A percentile compares a stretch with the other conserved stretches of the same genome.
Conservation (phyloP, 2,113 vertebrate genomes). For the Andinoacara biseriatus region DNA sequence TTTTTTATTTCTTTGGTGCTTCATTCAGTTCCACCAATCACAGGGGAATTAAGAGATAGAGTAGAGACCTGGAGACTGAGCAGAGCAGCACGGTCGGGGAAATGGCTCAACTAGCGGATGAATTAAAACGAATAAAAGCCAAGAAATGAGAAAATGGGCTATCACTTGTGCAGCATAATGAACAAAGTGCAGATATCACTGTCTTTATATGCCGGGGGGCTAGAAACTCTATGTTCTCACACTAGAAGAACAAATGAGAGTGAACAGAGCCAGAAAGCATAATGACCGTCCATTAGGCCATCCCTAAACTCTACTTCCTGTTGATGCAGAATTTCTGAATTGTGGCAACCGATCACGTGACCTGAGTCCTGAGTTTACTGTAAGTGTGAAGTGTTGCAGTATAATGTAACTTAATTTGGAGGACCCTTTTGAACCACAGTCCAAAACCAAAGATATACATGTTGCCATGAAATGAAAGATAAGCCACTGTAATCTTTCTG, state of each 20-base stretch:
- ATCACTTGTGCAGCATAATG: constrained; percentile 72
- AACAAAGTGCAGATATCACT: constrained; percentile 73
- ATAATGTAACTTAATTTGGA: background rate
- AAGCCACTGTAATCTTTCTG: background rate
- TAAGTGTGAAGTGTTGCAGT: background rate
- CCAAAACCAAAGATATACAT: background rate
- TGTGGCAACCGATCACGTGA: constrained; percentile 61
- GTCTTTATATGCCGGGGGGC: constrained; percentile 57
- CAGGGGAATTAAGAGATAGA: constrained; percentile 69
- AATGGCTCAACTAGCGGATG: constrained; percentile 66
- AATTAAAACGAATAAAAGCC: constrained; percentile 78
- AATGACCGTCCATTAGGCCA: constrained; percentile 68
- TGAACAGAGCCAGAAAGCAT: constrained; percentile 57
- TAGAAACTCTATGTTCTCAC: constrained; percentile 62
- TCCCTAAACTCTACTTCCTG: constrained; percentile 69
- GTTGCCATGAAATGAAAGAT: no score
- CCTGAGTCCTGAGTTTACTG: no score
- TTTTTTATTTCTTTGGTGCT: constrained; percentile 43
- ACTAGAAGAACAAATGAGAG: constrained; percentile 61
- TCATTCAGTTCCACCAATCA: constrained; percentile 60
- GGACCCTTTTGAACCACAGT: background rate
- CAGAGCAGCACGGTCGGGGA: constrained; percentile 55
- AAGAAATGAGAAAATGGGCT: constrained; percentile 72
- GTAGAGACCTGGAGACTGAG: constrained; percentile 56
- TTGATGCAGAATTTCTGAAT: constrained; percentile 45